These are phyloP conservation scores for Serranus cabrilla DNA, from an alignment of 2,797 vertebrate species.

Conservation along the genomic window DNA sequence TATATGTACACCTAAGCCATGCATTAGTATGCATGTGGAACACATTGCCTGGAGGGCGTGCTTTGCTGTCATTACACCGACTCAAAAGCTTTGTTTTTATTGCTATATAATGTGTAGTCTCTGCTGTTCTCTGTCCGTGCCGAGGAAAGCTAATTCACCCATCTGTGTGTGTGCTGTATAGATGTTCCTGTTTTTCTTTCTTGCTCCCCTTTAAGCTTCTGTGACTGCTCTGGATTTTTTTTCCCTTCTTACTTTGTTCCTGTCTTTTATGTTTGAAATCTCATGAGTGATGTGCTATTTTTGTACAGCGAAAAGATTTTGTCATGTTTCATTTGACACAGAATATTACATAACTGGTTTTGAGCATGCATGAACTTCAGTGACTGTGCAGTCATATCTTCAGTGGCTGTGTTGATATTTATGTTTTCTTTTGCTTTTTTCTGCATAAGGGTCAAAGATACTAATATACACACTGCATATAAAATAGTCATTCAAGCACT, in stretches of 20 bases:
- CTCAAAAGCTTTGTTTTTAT: conserved; percentile 40
- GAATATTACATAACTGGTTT: conserved; percentile 69
- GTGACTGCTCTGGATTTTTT: conserved; percentile 30
- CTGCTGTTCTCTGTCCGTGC: conserved; percentile 1
- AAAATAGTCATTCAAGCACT: background rate
- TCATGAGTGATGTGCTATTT: conserved; percentile 76
- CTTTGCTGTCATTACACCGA: conserved; percentile 33
- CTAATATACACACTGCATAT: background rate
- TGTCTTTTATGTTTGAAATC: conserved; percentile 66
- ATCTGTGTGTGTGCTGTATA: conserved; percentile 7
- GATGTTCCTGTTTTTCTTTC: conserved; percentile 18
- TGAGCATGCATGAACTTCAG: conserved; percentile 57
- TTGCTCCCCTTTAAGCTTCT: conserved; percentile 35
- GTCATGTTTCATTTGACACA: conserved; percentile 68
- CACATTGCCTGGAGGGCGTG: conserved; percentile 10
- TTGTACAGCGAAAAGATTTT: conserved; percentile 71
- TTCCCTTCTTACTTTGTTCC: conserved; percentile 31
- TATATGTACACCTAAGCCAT: conserved; percentile 18
- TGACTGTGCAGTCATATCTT: background rate
- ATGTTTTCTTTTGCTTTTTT: conserved; percentile 4
- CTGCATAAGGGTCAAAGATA: background rate
- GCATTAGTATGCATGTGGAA: conserved; percentile 35
- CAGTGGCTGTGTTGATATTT: background rate
- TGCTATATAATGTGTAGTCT: background rate
- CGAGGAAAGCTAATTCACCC: conserved; percentile 7